Evolutionary conservation across 2,113 vertebrate genomes (phyloP).

Genomic region (Pseudolaguvia tuberculata): DNA sequence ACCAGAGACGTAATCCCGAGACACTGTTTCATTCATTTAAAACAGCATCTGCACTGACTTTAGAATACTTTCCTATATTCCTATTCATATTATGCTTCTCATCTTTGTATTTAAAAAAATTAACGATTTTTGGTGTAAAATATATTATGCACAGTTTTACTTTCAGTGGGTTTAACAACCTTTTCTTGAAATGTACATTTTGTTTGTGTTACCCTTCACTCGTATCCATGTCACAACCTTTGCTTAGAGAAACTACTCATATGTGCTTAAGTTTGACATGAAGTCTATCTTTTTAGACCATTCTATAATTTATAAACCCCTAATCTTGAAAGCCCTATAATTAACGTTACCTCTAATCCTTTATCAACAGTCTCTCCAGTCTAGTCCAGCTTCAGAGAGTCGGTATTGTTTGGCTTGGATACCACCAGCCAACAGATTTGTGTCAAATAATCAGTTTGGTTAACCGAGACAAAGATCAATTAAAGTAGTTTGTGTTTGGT

Average conservation of each 20-base stretch:
- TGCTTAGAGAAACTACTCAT: constrained; percentile 13
- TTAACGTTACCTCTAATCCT: constrained; percentile 30
- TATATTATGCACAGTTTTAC: not conserved
- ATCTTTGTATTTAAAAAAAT: constrained; percentile 5
- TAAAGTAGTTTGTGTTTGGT: constrained; percentile 40
- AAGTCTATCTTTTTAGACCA: constrained; percentile 30
- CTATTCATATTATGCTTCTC: constrained; percentile 20
- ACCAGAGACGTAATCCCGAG: constrained; percentile 35
- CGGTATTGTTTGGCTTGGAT: not conserved
- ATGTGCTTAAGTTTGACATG: constrained; percentile 30
- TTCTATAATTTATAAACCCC: constrained; percentile 9
- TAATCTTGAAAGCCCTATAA: constrained; percentile 16
- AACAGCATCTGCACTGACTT: not conserved
- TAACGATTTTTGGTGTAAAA: not conserved
- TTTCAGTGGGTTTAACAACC: not conserved
- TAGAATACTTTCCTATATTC: not conserved
- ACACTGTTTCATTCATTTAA: constrained; percentile 13
- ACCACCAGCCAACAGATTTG: not conserved
- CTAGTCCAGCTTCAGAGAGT: not conserved
- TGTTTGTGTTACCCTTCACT: constrained; percentile 18
- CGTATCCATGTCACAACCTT: not conserved
- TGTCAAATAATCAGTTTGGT: constrained; percentile 25
- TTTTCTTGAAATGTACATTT: not conserved
- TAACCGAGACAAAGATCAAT: constrained; percentile 35
- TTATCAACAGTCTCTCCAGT: constrained; percentile 1